Evolutionary conservation across 1,140 invertebrate species (phyloP).

Genomic region (Asobara japonica): DNA sequence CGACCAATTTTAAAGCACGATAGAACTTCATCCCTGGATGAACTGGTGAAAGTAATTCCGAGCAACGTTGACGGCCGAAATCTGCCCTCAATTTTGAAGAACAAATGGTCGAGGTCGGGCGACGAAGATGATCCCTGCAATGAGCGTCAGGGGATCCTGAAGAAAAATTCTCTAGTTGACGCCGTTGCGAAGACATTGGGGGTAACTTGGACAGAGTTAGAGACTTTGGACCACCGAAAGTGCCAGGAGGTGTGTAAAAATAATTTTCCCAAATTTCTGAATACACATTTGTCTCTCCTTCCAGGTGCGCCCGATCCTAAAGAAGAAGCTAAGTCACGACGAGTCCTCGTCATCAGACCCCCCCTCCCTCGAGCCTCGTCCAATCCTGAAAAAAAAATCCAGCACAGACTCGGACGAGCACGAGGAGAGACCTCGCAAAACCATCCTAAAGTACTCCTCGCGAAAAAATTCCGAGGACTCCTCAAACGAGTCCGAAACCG

Average conservation of each 20-base stretch:
- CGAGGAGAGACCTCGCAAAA: constrained; percentile 76
- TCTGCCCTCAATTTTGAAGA: constrained; percentile 76
- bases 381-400: constrained; percentile 86
- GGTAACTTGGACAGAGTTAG: constrained; percentile 47
- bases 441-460: constrained; percentile 79
- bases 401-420: constrained; percentile 82
- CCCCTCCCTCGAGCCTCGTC: constrained; percentile 61
- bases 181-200: constrained; percentile 75
- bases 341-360: constrained; percentile 65
- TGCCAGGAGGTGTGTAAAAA: constrained; percentile 75
- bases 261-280: no score
- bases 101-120: constrained; percentile 71
- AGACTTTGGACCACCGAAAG: constrained; percentile 50
- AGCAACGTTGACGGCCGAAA: constrained; percentile 63
- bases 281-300: no score
- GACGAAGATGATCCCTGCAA: constrained; percentile 70
- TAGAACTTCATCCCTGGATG: constrained; percentile 75
- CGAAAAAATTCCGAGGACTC: constrained; percentile 70
- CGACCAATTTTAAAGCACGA: constrained; percentile 76
- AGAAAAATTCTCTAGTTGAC: constrained; percentile 76
- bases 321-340: constrained; percentile 74
- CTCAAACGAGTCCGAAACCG: constrained; percentile 26
- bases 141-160: constrained; percentile 80
- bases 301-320: constrained; percentile 83
- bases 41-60: constrained; percentile 70